Evolutionary conservation across 2,797 vertebrate genomes (phyloP).

Genomic region (Cynopterus sphinx): DNA sequence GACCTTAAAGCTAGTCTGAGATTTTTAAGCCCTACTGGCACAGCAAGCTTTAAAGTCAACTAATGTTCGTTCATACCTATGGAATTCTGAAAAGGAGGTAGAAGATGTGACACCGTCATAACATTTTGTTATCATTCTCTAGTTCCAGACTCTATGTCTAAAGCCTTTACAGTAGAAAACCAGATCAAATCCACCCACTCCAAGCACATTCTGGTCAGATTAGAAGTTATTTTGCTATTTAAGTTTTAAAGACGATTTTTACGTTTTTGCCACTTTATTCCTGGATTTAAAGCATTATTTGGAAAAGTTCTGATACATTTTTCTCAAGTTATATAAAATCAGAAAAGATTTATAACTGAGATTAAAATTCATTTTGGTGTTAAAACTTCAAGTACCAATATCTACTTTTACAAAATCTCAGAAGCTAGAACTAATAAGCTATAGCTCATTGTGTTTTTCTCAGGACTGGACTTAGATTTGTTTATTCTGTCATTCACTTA

Average conservation of each 20-base stretch:
- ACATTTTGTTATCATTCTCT: background rate
- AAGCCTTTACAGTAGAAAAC: background rate
- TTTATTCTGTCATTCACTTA: background rate
- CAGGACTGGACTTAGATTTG: background rate
- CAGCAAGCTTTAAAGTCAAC: background rate
- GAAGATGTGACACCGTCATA: background rate
- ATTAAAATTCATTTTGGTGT: background rate
- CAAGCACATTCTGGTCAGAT: background rate
- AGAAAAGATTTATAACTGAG: slow-evolving; percentile 4
- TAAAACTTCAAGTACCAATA: background rate
- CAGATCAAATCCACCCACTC: background rate
- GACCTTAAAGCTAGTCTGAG: background rate
- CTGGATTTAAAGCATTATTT: background rate
- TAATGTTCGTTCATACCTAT: background rate
- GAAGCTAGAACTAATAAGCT: background rate
- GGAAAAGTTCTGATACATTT: background rate
- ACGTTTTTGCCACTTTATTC: background rate
- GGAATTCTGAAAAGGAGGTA: background rate
- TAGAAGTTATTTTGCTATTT: slow-evolving; percentile 37
- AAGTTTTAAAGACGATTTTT: slow-evolving; percentile 14
- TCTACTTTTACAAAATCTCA: slow-evolving; percentile 1
- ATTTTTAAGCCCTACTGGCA: background rate
- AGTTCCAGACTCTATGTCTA: background rate
- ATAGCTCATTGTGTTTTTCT: background rate
- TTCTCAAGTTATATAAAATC: background rate